These are phyloP conservation scores for Neodon shergylaensis DNA, from an alignment of 2,113 vertebrate species.

Conservation along the genomic window DNA sequence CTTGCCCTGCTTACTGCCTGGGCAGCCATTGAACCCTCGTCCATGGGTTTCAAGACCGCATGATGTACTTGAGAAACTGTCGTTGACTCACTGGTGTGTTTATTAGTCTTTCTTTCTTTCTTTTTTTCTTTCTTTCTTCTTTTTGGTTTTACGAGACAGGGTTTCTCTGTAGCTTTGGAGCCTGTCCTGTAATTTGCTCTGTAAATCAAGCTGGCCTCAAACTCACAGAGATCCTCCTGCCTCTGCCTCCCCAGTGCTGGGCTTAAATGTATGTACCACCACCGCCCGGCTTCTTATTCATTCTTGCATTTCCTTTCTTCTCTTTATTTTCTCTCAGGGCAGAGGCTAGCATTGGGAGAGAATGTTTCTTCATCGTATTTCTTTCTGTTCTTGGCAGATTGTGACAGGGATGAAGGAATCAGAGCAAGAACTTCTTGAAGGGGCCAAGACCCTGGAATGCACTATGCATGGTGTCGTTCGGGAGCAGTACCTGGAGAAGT, in stretches of 20 bases:
- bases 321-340: constrained; percentile 23
- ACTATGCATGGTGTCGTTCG: constrained; percentile 86
- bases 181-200: no score
- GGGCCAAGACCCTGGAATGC: constrained; percentile 84
- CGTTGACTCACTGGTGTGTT: background rate
- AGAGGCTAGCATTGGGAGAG: constrained; percentile 3
- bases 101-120: background rate
- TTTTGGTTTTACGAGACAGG: no score
- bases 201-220: no score
- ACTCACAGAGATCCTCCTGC: no score
- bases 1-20: constrained; percentile 22
- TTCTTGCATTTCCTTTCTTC: constrained; percentile 22
- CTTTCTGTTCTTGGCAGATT: constrained; percentile 84
- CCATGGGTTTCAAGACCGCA: constrained; percentile 14
- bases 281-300: background rate
- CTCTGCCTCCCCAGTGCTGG: no score
- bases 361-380: background rate
- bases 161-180: no score
- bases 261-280: no score
- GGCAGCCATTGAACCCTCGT: background rate
- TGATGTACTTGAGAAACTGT: constrained; percentile 12
- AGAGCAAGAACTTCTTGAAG: constrained; percentile 80
- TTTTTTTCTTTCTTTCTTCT: no score
- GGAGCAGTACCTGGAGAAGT: constrained; percentile 83
- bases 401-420: constrained; percentile 81